Base-by-base conservation (phyloP, 2,113 vertebrate genomes). In the Mystacornis crossleyi region DNA sequence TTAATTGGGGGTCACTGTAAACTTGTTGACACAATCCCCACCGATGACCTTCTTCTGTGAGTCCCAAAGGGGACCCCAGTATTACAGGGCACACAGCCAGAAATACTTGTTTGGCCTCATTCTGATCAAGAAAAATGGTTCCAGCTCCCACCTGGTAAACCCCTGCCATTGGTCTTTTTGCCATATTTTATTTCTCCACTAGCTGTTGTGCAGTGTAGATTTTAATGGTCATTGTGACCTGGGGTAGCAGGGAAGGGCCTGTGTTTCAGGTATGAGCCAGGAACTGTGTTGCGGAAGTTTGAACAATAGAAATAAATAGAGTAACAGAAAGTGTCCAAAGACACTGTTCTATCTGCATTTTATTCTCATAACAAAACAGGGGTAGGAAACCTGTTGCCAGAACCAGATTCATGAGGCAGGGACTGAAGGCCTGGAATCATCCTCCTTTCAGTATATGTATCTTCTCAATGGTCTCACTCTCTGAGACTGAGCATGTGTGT, bases 401-500 rank as follows among this genome's bases (percentile, higher is more conserved):
- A 90, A 77, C 9, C 2, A 34, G 19, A 47, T 18, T 34, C 14
- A 12, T 14, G 26, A 78, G 8, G 10, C 2, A 3, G 23, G 11
- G 11, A 18, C 14, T 40, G 45, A 86, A 73, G n/a, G 25, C 25
- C 8, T 14, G 47, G 26, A 54, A 42, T 47, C 50, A 42, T 18
- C 3, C 6, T 62, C 8, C 5, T 67, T 65, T 81, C 29, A 29
- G 33, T 18, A 12, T 8, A 12, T 8, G 3, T 7, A 13, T 47
- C 6, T 88, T 77, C n/a, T 33, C 50, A 42, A 4, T 34, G 12
- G 6, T 91, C 50, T 77, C 4, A 10, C 7, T 40, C 6, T 64
- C 29, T 54, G 43, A 72, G 3, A n/a, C 16, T 18, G 13, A 42
- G 5, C 0, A 0, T n/a, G 1, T 9, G 5, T 19, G 43, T 12